Conservation (phyloP, 2,113 vertebrate species). For the Campylorhamphus procurvoides region DNA sequence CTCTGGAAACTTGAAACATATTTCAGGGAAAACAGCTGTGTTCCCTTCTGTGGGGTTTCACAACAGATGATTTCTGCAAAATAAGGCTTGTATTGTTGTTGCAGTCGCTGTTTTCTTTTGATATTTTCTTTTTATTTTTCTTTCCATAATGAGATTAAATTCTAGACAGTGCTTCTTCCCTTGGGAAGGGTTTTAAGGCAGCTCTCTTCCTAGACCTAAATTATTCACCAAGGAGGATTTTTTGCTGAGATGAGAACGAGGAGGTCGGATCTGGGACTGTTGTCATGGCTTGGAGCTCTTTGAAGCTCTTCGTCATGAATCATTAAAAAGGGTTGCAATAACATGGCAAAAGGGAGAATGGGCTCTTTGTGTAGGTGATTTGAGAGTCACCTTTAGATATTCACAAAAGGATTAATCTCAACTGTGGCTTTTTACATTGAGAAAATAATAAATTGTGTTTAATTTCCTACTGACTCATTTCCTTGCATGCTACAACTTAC, state of each 20-base stretch:
- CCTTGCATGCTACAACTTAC: background rate
- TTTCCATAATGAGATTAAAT: conserved; percentile 52
- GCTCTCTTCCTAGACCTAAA: conserved; percentile 14
- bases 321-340: conserved; percentile 39
- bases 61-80: background rate
- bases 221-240: conserved; percentile 23
- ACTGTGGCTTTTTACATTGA: background rate
- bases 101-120: background rate
- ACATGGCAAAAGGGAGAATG: background rate
- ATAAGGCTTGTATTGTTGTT: conserved; percentile 37
- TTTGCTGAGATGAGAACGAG: background rate
- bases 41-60: conserved; percentile 22
- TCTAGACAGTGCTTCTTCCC: conserved; percentile 9
- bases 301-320: conserved; percentile 52
- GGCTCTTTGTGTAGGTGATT: conserved; percentile 30
- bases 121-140: conserved; percentile 44
- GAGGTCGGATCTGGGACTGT: background rate
- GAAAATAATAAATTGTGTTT: background rate
- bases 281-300: conserved; percentile 28
- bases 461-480: conserved; percentile 27
- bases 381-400: background rate
- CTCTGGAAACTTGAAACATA: background rate
- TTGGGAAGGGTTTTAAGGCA: conserved; percentile 26
- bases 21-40: conserved; percentile 55
- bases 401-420: background rate